Base-by-base conservation (phyloP, 2,888 invertebrate genomes). In the Incurvaria masculella region DNA sequence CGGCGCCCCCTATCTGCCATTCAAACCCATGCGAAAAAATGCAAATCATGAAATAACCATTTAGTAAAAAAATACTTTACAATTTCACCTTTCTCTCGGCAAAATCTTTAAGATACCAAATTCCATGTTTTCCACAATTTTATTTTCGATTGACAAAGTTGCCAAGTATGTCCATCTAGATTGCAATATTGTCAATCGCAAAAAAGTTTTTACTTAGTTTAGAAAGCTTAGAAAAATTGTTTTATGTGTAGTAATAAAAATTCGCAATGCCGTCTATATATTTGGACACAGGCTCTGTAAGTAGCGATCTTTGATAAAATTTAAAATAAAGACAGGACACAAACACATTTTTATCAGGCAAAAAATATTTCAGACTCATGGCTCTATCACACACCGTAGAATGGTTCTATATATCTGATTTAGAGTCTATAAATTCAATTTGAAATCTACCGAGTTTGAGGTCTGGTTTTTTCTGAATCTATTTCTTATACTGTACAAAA, bases 81-180 rank as follows among this genome's bases (percentile, higher is more conserved):
- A n/a, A n/a, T 55, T 55, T 51, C 45, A 53, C 55, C 49, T 56
- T 57, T 54, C 49, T 56, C 43, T 53, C 48, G 26, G 55, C 56
- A 49, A 57, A 59, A 46, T 55, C 55, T 52, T 55, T 51, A 56
- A 47, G 49, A 49, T 48, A 49, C 51, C 48, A 52, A 56, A 55
- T 49, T 57, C 54, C 14, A 56, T 49, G 46, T 52, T 52, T 54
- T 53, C 51, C 20, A 56, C 57, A 48, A 59, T 54, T 52, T 59
- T 53, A 51, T 58, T 57, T 57, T 60, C 54, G 47, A 59, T 59
- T 49, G 60, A 59, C 51, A 59, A 54, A 50, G 49, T 56, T 52
- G 57, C 51, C 47, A 58, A 56, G 51, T 54, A 52, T 52, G 23
- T 23, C 10, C 5, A 23, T 23, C 23, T 23, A 47, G 51, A 53